phyloP scores from a whole-genome alignment of 2,113 vertebrate genomes.

The Kryptolebias marmoratus region DNA sequence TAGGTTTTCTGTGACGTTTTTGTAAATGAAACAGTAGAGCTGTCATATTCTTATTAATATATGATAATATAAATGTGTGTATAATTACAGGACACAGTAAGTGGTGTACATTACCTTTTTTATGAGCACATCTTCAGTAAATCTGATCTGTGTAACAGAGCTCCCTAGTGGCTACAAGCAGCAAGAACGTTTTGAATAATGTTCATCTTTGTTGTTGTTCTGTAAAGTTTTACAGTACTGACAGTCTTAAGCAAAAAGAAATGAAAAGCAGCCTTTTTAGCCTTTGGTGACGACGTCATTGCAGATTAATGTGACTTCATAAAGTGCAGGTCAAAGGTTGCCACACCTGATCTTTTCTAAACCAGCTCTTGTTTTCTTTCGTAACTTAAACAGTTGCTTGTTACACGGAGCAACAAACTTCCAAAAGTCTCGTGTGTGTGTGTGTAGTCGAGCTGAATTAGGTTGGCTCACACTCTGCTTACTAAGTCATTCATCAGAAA shows the following conservation, averaged over 20 bases:
- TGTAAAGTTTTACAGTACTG: neutral
- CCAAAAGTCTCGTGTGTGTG: constrained; percentile 18
- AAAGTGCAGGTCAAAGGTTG: constrained; percentile 11
- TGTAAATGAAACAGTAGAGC: too few relatives aligned
- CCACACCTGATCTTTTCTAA: constrained; percentile 1
- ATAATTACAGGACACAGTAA: too few relatives aligned
- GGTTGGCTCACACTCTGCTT: constrained; percentile 33
- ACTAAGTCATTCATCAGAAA: constrained; percentile 49
- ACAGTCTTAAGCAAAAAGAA: neutral
- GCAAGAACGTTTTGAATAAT: neutral
- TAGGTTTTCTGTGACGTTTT: too few relatives aligned
- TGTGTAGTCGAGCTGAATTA: constrained; percentile 49
- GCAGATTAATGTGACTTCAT: neutral
- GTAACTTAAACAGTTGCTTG: neutral
- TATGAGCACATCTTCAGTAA: too few relatives aligned
- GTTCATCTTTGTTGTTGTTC: neutral
- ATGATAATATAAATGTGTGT: too few relatives aligned
- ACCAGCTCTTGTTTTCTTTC: neutral
- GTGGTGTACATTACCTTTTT: too few relatives aligned
- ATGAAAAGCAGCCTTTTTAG: neutral
- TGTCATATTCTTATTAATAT: too few relatives aligned
- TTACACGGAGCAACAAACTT: neutral
- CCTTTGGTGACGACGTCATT: neutral
- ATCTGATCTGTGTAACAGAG: constrained; percentile 35
- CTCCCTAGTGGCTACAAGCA: constrained; percentile 58